Percentiles rank a stretch among this genome's conserved stretches.
phyloP scores from a whole-genome alignment of 2,113 vertebrate species.

The Rhynchomys soricoides region DNA sequence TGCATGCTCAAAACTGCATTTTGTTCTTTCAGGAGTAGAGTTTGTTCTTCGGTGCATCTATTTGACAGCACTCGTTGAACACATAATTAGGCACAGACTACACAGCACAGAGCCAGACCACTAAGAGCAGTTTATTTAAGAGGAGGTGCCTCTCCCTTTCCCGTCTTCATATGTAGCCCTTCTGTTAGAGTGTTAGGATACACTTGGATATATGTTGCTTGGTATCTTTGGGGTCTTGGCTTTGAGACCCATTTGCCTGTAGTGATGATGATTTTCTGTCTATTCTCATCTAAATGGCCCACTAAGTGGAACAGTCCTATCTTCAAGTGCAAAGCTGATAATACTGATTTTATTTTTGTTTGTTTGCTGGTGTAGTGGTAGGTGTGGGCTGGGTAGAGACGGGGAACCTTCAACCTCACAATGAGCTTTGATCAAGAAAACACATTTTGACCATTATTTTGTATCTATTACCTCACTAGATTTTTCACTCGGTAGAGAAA shows the following conservation, averaged over 20 bases:
- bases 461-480: background rate
- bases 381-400: background rate
- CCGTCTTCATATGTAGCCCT: background rate
- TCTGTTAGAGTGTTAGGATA: background rate
- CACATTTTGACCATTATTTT: background rate
- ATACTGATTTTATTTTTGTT: background rate
- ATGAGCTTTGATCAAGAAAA: background rate
- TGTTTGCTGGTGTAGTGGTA: background rate
- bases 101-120: background rate
- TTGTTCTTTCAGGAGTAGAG: background rate
- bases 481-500: background rate
- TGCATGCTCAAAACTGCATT: background rate
- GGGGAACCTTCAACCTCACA: background rate
- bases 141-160: background rate
- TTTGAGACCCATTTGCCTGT: background rate
- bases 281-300: background rate
- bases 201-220: background rate
- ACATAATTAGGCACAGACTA: background rate
- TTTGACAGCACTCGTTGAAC: background rate
- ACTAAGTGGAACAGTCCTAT: background rate
- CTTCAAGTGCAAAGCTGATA: background rate
- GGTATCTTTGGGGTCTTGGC: background rate
- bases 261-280: background rate
- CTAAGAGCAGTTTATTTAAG: background rate
- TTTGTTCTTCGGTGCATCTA: background rate